Percentiles rank a stretch among this genome's conserved stretches.
Evolutionary conservation across 2,113 vertebrate species (phyloP).

Genomic region (Trematomus loennbergii): DNA sequence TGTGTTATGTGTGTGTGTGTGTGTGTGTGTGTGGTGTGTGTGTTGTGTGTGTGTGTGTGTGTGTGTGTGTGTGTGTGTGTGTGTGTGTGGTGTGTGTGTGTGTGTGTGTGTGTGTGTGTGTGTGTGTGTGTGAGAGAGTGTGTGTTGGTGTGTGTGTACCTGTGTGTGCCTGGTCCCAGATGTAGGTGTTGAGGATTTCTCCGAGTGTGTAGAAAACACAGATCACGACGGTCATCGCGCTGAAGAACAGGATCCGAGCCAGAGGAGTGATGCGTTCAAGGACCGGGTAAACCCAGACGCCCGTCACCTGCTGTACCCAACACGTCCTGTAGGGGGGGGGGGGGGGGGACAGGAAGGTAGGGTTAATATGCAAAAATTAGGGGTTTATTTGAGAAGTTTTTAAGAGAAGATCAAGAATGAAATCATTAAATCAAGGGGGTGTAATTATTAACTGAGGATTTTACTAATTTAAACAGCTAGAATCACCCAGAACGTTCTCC

Average conservation of each 20-base stretch:
- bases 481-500: too few species aligned
- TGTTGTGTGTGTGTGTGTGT: neutral
- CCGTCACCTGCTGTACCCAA: constrained; percentile 96
- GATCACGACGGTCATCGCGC: constrained; percentile 83
- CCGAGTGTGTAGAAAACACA: constrained; percentile 92
- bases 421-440: too few species aligned
- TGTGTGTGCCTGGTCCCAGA: constrained; percentile 92
- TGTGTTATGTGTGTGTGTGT: neutral
- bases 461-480: too few species aligned
- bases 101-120: constrained; percentile 69
- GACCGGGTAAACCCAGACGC: constrained; percentile 96
- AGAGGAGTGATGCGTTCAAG: constrained; percentile 90
- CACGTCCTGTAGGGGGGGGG: constrained; percentile 86
- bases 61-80: too few species aligned
- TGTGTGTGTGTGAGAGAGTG: too few species aligned
- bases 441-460: too few species aligned
- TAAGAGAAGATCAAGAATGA: too few species aligned
- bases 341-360: too few species aligned
- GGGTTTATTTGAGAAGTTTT: too few species aligned
- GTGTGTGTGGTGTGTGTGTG: neutral
- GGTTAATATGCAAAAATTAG: too few species aligned
- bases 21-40: neutral
- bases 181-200: constrained; percentile 95
- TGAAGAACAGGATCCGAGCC: constrained; percentile 90
- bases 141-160: constrained; percentile 14